Conservation (phyloP, 2,113 vertebrate species). For the Sterna hirundo region DNA sequence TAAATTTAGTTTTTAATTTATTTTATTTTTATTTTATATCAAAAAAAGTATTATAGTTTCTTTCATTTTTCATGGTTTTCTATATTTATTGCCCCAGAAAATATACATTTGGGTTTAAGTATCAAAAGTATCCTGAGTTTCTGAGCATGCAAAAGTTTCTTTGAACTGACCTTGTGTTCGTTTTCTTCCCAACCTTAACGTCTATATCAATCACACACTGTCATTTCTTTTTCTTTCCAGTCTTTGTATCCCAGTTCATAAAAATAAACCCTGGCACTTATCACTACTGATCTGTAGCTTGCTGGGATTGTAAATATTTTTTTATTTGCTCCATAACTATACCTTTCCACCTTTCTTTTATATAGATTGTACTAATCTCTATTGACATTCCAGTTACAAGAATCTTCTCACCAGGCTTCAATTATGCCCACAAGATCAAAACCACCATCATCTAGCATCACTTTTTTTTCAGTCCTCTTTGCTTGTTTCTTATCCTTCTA, state of each 20-base stretch:
- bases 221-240: not conserved
- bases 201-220: not conserved
- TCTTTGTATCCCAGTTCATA: not conserved
- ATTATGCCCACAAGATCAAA: not conserved
- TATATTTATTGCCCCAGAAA: not conserved
- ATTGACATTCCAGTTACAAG: not conserved
- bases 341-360: not conserved
- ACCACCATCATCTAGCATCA: not conserved
- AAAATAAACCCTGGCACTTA: not conserved
- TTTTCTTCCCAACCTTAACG: not conserved
- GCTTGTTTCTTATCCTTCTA: not conserved
- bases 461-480: not conserved
- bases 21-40: not conserved
- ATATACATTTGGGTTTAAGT: not conserved
- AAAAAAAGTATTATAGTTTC: not conserved
- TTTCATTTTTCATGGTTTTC: not conserved
- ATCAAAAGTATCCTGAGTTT: not conserved
- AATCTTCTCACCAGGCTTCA: slow-evolving; percentile 6
- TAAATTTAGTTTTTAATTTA: not conserved
- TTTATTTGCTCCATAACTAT: not conserved
- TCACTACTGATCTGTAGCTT: not conserved
- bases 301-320: not conserved
- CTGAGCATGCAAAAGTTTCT: not conserved
- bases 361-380: slow-evolving; percentile 16
- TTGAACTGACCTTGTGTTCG: not conserved